Percentiles rank a stretch among this genome's conserved stretches.
These are phyloP conservation scores for Ophion ventricosus DNA, from an alignment of 2,888 invertebrate species.

Conservation along the genomic window DNA sequence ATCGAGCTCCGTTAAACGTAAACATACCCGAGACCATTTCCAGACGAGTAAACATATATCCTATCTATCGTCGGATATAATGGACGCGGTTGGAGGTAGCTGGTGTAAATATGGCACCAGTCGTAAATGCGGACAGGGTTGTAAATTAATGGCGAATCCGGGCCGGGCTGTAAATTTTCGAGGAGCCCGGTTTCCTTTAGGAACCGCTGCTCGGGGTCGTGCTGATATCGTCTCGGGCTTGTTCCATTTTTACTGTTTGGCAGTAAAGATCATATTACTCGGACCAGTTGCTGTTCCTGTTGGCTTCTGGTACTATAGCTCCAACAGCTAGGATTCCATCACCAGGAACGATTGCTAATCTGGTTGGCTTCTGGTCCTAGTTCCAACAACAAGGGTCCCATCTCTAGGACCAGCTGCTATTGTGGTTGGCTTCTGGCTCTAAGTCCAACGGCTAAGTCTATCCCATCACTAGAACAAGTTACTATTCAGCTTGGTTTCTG, in stretches of 20 bases:
- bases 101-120: neutral
- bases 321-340: too few species aligned
- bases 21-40: conserved; percentile 21
- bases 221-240: neutral
- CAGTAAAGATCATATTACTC: too few species aligned
- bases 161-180: neutral
- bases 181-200: neutral
- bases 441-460: neutral
- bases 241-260: too few species aligned
- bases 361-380: too few species aligned
- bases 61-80: conserved; percentile 3
- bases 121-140: neutral
- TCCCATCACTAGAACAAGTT: too few species aligned
- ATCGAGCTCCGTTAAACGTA: conserved; percentile 43
- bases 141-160: too few species aligned
- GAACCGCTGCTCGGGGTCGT: neutral
- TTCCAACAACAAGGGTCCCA: too few species aligned
- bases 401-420: neutral
- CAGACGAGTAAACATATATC: conserved; percentile 33
- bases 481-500: neutral
- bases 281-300: too few species aligned
- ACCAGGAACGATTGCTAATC: too few species aligned
- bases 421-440: neutral
- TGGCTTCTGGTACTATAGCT: too few species aligned
- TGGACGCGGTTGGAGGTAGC: neutral